Percentiles rank a stretch among this genome's conserved stretches.
These are phyloP conservation scores for Lerista edwardsae DNA, from an alignment of 2,797 vertebrate genomes.

Conservation along the genomic window DNA sequence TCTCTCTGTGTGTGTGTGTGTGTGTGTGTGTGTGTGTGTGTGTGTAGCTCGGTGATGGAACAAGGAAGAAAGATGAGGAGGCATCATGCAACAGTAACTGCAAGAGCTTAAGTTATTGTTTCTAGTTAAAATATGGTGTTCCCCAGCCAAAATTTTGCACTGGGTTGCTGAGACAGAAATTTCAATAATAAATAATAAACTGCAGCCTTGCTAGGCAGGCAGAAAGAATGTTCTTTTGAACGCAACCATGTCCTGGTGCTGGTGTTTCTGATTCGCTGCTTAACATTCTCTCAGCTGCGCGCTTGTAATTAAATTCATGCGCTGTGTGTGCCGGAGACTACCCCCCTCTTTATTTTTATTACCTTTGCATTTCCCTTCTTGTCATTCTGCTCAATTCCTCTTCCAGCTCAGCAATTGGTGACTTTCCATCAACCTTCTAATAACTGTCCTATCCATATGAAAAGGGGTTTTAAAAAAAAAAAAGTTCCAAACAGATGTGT, in stretches of 20 bases:
- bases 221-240: constrained; percentile 9
- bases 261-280: constrained; percentile 37
- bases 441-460: constrained; percentile 30
- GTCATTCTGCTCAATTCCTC: constrained; percentile 43
- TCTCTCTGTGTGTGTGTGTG: constrained; percentile 31
- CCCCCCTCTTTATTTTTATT: constrained; percentile 7
- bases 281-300: constrained; percentile 53
- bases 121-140: not conserved
- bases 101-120: not conserved
- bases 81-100: not conserved
- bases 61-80: constrained; percentile 1
- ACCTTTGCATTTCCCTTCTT: constrained; percentile 52
- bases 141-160: not conserved
- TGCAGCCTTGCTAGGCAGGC: not conserved
- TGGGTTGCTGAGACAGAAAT: not conserved
- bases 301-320: constrained; percentile 63
- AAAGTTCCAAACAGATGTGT: constrained; percentile 38
- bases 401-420: constrained; percentile 59
- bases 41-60: constrained; percentile 13
- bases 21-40: too few relatives aligned
- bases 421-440: constrained; percentile 66
- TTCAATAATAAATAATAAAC: constrained; percentile 28
- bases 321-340: constrained; percentile 33
- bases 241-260: constrained; percentile 6
- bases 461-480: constrained; percentile 51